These are phyloP conservation scores for Toxotes jaculatrix DNA, from an alignment of 2,113 vertebrate genomes.

Conservation along the genomic window DNA sequence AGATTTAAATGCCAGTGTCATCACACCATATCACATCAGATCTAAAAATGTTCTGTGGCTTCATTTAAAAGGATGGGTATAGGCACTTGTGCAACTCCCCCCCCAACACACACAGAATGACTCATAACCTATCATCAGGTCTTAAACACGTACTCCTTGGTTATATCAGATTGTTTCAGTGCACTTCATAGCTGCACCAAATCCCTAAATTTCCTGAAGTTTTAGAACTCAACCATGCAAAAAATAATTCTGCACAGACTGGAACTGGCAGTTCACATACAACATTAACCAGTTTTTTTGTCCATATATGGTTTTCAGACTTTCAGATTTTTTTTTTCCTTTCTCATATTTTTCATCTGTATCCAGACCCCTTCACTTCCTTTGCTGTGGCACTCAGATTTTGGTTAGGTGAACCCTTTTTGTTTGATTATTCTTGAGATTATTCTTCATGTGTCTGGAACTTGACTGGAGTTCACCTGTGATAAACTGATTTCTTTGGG, in stretches of 20 bases:
- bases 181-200: not conserved
- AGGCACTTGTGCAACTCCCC: not conserved
- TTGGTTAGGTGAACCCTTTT: too few species aligned
- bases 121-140: conserved; percentile 56
- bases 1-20: conserved; percentile 46
- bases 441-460: too few species aligned
- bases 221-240: not conserved
- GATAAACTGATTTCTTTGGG: too few species aligned
- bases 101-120: conserved; percentile 30
- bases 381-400: too few species aligned
- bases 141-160: conserved; percentile 27
- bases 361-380: too few species aligned
- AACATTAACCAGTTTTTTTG: not conserved
- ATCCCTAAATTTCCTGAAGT: conserved; percentile 12
- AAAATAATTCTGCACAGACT: not conserved
- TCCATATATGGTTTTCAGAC: not conserved
- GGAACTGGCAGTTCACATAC: too few species aligned
- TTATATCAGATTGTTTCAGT: conserved; percentile 41
- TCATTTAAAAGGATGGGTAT: conserved; percentile 35
- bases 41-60: conserved; percentile 51
- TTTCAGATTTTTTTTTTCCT: not conserved
- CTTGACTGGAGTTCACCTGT: too few species aligned
- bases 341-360: not conserved
- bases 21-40: conserved; percentile 54
- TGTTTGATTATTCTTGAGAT: too few species aligned